Conservation (phyloP, 2,888 invertebrate genomes). For the Hedychridium roseum region DNA sequence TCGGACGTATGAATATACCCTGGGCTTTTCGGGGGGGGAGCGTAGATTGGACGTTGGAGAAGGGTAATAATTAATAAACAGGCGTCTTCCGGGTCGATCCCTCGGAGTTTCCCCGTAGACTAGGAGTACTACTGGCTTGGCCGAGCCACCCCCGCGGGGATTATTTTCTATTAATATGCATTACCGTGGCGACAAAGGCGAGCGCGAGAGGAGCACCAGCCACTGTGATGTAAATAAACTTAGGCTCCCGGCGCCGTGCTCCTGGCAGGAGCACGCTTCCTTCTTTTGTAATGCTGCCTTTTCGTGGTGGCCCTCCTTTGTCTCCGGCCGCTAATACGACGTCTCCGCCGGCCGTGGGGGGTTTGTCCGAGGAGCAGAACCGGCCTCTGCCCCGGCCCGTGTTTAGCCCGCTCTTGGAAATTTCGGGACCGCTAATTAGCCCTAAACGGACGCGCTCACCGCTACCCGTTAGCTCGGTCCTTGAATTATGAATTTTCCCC, state of each 20-base stretch:
- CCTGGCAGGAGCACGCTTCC: conserved; percentile 37
- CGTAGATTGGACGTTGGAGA: background rate
- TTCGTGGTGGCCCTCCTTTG: conserved; percentile 29
- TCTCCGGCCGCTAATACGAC: conserved; percentile 28
- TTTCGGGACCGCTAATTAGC: no score
- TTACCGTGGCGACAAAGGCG: conserved; percentile 39
- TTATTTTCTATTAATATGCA: conserved; percentile 45
- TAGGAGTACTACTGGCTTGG: background rate
- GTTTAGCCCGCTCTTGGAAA: no score
- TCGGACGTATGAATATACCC: no score
- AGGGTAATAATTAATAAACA: conserved; percentile 5
- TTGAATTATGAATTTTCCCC: no score
- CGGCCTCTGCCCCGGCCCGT: no score
- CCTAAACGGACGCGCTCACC: no score
- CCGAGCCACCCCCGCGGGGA: conserved; percentile 24
- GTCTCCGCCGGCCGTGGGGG: background rate
- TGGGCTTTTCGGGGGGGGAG: no score
- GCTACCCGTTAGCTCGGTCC: no score
- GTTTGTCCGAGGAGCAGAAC: background rate
- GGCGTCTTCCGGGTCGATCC: background rate
- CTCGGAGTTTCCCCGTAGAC: conserved; percentile 3
- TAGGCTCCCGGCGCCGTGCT: conserved; percentile 38
- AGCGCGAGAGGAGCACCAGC: conserved; percentile 29
- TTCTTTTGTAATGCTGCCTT: conserved; percentile 39
- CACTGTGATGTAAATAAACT: conserved; percentile 45